A percentile compares a stretch with the other conserved stretches of the same genome.
Evolutionary conservation across 1,140 invertebrate genomes (phyloP).

Genomic region (Drosophila paulistorum): DNA sequence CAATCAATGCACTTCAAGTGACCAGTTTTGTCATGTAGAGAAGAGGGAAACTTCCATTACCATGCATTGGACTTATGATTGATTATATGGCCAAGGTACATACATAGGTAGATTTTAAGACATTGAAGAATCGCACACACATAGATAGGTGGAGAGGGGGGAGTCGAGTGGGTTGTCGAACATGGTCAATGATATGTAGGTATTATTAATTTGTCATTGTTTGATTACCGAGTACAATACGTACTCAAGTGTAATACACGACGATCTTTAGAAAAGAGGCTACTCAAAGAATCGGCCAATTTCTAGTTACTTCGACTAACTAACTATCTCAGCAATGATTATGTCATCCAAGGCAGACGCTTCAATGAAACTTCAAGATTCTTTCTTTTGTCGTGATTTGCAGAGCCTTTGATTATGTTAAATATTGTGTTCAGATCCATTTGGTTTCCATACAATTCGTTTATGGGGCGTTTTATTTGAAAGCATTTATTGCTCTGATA

Average conservation of each 20-base stretch:
- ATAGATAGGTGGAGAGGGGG: too few species aligned
- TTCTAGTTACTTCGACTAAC: too few species aligned
- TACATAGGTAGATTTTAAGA: background rate
- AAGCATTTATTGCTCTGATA: slow-evolving; percentile 69
- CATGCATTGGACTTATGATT: slow-evolving; percentile 15
- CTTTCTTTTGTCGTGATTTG: too few species aligned
- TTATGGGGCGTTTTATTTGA: slow-evolving; percentile 60
- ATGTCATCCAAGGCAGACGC: too few species aligned
- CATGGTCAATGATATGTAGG: slow-evolving; percentile 2
- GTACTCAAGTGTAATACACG: too few species aligned
- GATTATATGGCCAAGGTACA: background rate
- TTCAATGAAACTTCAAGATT: too few species aligned
- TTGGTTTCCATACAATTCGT: background rate
- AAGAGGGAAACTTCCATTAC: slow-evolving; percentile 10
- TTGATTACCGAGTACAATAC: background rate
- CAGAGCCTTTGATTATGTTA: background rate
- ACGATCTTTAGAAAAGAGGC: too few species aligned
- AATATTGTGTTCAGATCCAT: background rate
- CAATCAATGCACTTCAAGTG: slow-evolving; percentile 21
- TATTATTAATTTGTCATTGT: background rate
- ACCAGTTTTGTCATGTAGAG: slow-evolving; percentile 12
- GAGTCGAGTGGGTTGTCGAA: background rate
- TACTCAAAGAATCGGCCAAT: too few species aligned
- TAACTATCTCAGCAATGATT: too few species aligned
- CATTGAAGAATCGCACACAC: background rate